phyloP scores from a whole-genome alignment of 2,113 vertebrate genomes.

The Prionailurus viverrinus region DNA sequence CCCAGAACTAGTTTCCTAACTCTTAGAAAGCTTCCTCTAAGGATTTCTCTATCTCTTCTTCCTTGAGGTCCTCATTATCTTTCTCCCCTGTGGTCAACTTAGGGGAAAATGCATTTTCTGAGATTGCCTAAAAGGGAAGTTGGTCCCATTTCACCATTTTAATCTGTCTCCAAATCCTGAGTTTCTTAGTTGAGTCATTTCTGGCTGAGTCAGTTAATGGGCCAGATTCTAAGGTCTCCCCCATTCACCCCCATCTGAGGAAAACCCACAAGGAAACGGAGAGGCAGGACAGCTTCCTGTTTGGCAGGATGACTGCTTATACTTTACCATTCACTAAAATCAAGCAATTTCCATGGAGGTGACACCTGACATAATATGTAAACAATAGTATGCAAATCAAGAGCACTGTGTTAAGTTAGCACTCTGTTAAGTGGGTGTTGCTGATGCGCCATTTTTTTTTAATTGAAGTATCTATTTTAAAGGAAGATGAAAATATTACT shows the following conservation, averaged over 20 bases:
- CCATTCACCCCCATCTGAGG: neutral
- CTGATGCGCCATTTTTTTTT: constrained; percentile 48
- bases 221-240: neutral
- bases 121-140: neutral
- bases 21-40: neutral
- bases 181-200: neutral
- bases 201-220: neutral
- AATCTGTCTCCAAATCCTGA: neutral
- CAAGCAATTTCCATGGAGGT: constrained; percentile 80
- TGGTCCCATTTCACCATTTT: neutral
- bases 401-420: constrained; percentile 55
- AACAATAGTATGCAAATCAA: constrained; percentile 20
- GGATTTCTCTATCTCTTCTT: neutral
- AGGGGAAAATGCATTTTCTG: neutral
- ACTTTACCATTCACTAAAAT: neutral
- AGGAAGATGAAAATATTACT: constrained; percentile 17
- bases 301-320: neutral
- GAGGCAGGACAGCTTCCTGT: neutral
- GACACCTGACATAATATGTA: constrained; percentile 61
- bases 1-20: neutral
- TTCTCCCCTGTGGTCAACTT: neutral
- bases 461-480: constrained; percentile 11
- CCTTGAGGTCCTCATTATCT: neutral
- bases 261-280: neutral
- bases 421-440: constrained; percentile 51